A percentile compares a stretch with the other conserved stretches of the same genome.
phyloP scores from a whole-genome alignment of 2,888 invertebrate genomes.

The Rhagonycha lutea region DNA sequence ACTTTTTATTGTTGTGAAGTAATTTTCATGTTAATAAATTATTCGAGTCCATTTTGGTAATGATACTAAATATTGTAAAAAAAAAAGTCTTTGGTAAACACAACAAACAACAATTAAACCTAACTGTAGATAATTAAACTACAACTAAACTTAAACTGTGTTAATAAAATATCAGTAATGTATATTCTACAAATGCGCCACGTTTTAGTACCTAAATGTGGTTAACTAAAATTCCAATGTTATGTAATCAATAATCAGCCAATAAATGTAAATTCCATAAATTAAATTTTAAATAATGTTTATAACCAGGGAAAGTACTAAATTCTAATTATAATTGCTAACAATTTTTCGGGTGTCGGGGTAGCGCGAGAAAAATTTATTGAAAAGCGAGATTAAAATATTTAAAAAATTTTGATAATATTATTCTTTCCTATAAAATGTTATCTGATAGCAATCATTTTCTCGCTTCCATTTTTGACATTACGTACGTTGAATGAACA shows the following conservation, averaged over 20 bases:
- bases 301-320: too few species aligned
- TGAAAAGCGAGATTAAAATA: too few species aligned
- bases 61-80: neutral
- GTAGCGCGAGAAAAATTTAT: too few species aligned
- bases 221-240: neutral
- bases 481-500: too few species aligned
- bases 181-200: neutral
- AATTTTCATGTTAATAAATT: neutral
- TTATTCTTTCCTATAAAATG: too few species aligned
- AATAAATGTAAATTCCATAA: neutral
- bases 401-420: too few species aligned
- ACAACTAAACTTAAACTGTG: neutral
- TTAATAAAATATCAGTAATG: neutral
- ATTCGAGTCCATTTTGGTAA: neutral
- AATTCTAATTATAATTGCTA: too few species aligned
- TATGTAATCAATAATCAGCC: neutral
- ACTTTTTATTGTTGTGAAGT: neutral
- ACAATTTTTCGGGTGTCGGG: too few species aligned
- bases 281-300: too few species aligned
- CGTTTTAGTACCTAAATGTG: neutral
- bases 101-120: neutral
- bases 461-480: too few species aligned
- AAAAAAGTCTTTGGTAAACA: neutral
- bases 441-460: too few species aligned
- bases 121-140: conserved; percentile 7